phyloP scores from a whole-genome alignment of 2,888 invertebrate species.

The Alloscopus bannaensis region DNA sequence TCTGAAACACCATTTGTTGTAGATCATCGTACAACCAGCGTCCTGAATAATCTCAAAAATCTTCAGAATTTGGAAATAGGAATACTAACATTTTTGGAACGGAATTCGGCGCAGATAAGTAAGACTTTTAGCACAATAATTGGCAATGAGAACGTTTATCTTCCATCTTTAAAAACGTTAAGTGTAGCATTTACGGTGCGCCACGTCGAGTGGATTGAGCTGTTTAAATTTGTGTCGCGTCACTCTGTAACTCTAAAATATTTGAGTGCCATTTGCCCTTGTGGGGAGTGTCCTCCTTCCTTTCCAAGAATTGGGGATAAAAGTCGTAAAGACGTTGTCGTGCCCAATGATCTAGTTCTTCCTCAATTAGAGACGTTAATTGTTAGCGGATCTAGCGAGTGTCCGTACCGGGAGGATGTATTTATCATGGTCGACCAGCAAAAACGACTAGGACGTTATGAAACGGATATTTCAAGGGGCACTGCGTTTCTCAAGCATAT shows the following conservation, averaged over 20 bases:
- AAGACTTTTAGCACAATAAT: constrained; percentile 60
- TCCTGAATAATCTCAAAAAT: constrained; percentile 58
- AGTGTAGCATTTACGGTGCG: constrained; percentile 50
- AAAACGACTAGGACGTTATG: constrained; percentile 26
- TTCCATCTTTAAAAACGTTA: constrained; percentile 44
- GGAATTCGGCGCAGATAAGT: constrained; percentile 39
- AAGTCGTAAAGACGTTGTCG: constrained; percentile 12
- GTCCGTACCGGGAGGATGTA: constrained; percentile 37
- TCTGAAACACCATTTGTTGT: constrained; percentile 61
- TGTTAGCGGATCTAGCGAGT: constrained; percentile 31
- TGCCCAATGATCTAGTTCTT: constrained; percentile 8
- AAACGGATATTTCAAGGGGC: constrained; percentile 43
- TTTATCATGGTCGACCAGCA: constrained; percentile 37
- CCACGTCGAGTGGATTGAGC: constrained; percentile 56
- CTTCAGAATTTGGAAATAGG: constrained; percentile 67
- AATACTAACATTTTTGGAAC: constrained; percentile 60
- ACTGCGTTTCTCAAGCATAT: constrained; percentile 36
- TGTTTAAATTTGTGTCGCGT: constrained; percentile 56
- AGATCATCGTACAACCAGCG: constrained; percentile 17
- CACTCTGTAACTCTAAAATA: constrained; percentile 46
- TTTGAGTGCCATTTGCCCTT: constrained; percentile 36
- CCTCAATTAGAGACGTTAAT: constrained; percentile 35
- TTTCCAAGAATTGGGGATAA: not conserved
- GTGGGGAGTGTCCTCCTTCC: no score
- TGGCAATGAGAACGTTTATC: constrained; percentile 48